A percentile compares a stretch with the other conserved stretches of the same genome.
Evolutionary conservation across 1,140 invertebrate genomes (phyloP).

Genomic region (Eumeta japonica): DNA sequence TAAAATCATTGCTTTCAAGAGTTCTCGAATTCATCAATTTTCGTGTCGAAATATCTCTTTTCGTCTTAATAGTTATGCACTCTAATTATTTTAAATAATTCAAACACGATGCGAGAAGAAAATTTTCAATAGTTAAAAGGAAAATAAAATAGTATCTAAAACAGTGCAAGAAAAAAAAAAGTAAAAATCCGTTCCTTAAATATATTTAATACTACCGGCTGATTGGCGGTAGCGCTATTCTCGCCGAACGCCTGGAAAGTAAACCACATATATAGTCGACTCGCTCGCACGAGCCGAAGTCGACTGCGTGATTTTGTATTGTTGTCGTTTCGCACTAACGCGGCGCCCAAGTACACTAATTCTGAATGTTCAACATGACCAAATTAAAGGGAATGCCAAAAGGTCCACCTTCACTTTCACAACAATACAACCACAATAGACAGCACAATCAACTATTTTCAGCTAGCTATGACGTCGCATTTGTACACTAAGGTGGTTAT

Average conservation of each 20-base stretch:
- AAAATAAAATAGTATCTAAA: slow-evolving; percentile 44
- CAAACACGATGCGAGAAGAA: slow-evolving; percentile 51
- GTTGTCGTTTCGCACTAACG: slow-evolving; percentile 24
- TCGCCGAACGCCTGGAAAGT: slow-evolving; percentile 66
- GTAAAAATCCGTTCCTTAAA: slow-evolving; percentile 52
- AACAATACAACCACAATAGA: slow-evolving; percentile 55
- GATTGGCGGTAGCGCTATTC: slow-evolving; percentile 67
- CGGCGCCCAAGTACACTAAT: no score
- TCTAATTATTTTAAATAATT: slow-evolving; percentile 22
- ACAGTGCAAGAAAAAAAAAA: slow-evolving; percentile 51
- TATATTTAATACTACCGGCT: slow-evolving; percentile 63
- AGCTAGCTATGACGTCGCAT: slow-evolving; percentile 46
- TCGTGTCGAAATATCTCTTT: no score
- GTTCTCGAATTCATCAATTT: no score
- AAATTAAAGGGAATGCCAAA: no score
- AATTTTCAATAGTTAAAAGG: no score
- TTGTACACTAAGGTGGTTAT: slow-evolving; percentile 43
- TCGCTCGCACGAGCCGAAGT: slow-evolving; percentile 42
- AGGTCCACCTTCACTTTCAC: slow-evolving; percentile 15
- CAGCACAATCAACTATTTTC: slow-evolving; percentile 47
- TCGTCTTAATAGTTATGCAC: no score
- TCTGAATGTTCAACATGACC: no score
- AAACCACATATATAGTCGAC: slow-evolving; percentile 57
- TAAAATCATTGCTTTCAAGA: no score
- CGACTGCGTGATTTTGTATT: slow-evolving; percentile 51